Evolutionary conservation across 2,113 vertebrate genomes (phyloP).

Genomic region (Columba livia): DNA sequence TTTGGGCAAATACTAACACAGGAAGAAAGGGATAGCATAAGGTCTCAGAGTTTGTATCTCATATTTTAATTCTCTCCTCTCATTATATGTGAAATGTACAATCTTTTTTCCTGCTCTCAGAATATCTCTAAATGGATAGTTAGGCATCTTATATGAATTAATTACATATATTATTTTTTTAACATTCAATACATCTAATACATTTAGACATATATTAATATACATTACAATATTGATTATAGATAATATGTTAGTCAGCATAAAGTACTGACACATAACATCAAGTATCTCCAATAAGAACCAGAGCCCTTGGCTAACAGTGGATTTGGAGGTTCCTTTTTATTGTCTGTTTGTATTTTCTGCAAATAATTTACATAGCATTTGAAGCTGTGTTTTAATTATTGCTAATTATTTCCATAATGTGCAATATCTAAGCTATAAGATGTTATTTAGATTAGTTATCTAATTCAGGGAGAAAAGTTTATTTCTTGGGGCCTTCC

Average conservation of each 20-base stretch:
- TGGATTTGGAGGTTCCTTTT: not conserved
- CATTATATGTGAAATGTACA: not conserved
- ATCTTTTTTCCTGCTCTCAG: not conserved
- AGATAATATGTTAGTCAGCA: not conserved
- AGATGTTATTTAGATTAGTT: not conserved
- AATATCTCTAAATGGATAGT: not conserved
- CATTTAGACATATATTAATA: not conserved
- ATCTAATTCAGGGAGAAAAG: not conserved
- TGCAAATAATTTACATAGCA: not conserved
- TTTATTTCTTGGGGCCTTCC: not conserved
- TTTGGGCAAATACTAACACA: not conserved
- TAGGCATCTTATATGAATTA: not conserved
- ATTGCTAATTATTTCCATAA: not conserved
- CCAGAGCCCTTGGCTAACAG: not conserved
- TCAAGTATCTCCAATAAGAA: fast-evolving
- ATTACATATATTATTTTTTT: not conserved
- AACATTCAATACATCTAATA: not conserved
- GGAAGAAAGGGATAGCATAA: not conserved
- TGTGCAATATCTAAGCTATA: not conserved
- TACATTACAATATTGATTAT: not conserved
- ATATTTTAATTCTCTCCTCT: not conserved
- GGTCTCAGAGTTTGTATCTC: not conserved
- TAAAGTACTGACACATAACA: not conserved
- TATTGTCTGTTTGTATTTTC: not conserved
- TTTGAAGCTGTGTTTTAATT: not conserved